phyloP scores from a whole-genome alignment of 2,797 vertebrate species.

The Microctenopoma stevenorrisi region DNA sequence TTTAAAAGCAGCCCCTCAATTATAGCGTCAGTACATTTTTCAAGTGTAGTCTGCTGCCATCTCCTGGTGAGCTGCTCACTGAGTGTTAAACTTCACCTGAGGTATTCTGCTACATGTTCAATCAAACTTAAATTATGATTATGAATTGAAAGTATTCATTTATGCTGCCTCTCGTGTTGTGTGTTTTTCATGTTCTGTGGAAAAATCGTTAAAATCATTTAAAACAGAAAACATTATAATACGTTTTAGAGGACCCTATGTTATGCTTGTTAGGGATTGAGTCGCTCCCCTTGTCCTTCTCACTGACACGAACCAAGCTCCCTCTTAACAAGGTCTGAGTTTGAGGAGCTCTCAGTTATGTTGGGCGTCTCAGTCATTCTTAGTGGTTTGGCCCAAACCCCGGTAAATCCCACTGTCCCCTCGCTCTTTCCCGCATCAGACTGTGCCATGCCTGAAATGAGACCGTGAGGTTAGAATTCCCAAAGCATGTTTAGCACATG shows the following conservation, averaged over 20 bases:
- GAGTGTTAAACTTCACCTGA: not conserved
- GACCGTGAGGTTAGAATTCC: conserved; percentile 61
- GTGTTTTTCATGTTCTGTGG: conserved; percentile 11
- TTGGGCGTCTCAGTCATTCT: conserved; percentile 39
- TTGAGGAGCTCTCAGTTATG: conserved; percentile 46
- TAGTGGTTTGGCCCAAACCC: conserved; percentile 37
- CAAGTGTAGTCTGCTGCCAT: conserved; percentile 75
- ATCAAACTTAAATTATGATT: no score
- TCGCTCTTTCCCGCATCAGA: conserved; percentile 46
- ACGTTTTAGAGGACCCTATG: conserved; percentile 1
- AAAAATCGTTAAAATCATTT: conserved; percentile 14
- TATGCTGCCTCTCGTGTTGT: no score
- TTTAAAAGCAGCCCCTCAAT: conserved; percentile 1
- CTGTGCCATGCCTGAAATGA: conserved; percentile 65
- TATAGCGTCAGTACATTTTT: conserved; percentile 11
- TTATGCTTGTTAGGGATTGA: conserved; percentile 25
- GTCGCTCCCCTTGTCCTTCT: conserved; percentile 20
- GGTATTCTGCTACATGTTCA: no score
- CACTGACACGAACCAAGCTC: conserved; percentile 31
- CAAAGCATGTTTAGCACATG: conserved; percentile 52
- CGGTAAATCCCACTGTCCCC: conserved; percentile 53
- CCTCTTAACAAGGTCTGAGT: conserved; percentile 37
- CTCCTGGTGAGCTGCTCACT: conserved; percentile 66
- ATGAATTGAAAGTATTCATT: no score
- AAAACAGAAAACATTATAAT: conserved; percentile 19